Conservation (phyloP, 2,797 vertebrate genomes). For the Oreochromis mossambicus region DNA sequence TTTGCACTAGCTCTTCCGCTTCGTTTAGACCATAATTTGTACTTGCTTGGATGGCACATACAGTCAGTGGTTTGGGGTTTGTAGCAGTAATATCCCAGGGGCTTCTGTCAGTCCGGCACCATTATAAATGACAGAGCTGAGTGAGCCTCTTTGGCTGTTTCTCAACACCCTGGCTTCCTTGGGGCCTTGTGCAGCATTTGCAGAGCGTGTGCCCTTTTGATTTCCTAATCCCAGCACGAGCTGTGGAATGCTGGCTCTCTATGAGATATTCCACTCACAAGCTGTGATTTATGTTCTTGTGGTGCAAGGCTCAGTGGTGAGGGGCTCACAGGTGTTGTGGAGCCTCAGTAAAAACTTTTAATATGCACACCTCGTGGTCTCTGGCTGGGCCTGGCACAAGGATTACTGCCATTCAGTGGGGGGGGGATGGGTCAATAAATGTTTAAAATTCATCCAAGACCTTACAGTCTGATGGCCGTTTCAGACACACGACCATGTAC, state of each 20-base stretch:
- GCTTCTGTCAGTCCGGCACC: constrained; percentile 55
- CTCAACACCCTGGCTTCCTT: constrained; percentile 61
- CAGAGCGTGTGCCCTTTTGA: constrained; percentile 72
- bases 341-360: constrained; percentile 74
- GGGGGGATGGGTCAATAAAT: constrained; percentile 67
- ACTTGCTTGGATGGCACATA: constrained; percentile 60
- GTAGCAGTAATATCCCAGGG: constrained; percentile 56
- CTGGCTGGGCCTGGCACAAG: constrained; percentile 42
- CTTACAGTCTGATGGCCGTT: constrained; percentile 38
- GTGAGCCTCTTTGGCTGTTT: constrained; percentile 60
- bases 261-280: constrained; percentile 77
- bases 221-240: constrained; percentile 73
- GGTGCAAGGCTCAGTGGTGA: constrained; percentile 55
- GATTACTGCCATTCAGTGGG: constrained; percentile 55
- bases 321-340: constrained; percentile 70
- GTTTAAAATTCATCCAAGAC: constrained; percentile 69
- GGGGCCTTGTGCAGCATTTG: constrained; percentile 63
- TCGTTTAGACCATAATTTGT: constrained; percentile 62
- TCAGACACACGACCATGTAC: constrained; percentile 33
- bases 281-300: constrained; percentile 76
- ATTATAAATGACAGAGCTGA: constrained; percentile 70
- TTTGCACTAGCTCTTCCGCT: constrained; percentile 51
- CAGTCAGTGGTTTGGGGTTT: constrained; percentile 61
- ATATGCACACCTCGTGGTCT: constrained; percentile 74
- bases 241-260: constrained; percentile 48